phyloP scores from a whole-genome alignment of 2,113 vertebrate species.

The Takifugu bimaculatus region DNA sequence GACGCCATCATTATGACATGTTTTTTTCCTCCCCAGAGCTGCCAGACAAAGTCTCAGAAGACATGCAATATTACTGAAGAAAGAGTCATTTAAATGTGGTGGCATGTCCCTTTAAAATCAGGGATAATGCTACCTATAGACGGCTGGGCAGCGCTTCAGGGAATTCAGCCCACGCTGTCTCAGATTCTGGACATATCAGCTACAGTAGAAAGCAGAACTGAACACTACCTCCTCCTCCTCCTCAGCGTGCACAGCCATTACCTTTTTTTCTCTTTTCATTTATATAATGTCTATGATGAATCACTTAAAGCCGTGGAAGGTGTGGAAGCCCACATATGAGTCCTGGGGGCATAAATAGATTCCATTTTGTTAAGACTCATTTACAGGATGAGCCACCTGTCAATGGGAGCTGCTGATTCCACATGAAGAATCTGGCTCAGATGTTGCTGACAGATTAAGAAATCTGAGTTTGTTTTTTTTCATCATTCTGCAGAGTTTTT shows the following conservation, averaged over 20 bases:
- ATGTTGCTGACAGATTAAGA: conserved; percentile 20
- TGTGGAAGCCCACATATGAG: conserved; percentile 58
- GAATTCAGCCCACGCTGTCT: conserved; percentile 28
- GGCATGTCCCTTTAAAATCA: not conserved
- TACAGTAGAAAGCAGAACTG: conserved; percentile 5
- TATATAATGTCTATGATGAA: conserved; percentile 64
- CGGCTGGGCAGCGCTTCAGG: conserved; percentile 14
- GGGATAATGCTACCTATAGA: not conserved
- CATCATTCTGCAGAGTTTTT: conserved; percentile 79
- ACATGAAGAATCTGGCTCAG: conserved; percentile 25
- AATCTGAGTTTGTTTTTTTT: conserved; percentile 10
- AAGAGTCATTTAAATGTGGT: not conserved
- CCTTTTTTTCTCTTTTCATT: conserved; percentile 32
- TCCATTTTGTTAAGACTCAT: conserved; percentile 39
- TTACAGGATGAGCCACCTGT: conserved; percentile 37
- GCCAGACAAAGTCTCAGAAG: not conserved
- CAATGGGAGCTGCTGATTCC: conserved; percentile 30
- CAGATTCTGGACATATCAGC: conserved; percentile 10
- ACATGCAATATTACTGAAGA: not conserved
- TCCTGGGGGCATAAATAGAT: conserved; percentile 40
- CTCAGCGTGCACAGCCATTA: conserved; percentile 43
- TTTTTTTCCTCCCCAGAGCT: not conserved
- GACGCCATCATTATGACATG: conserved; percentile 3
- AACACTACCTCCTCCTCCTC: conserved; percentile 41
- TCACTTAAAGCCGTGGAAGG: conserved; percentile 45